A percentile compares a stretch with the other conserved stretches of the same genome.
These are phyloP conservation scores for Neolamprologus sp. DNA, from an alignment of 2,113 vertebrate genomes.

Conservation along the genomic window DNA sequence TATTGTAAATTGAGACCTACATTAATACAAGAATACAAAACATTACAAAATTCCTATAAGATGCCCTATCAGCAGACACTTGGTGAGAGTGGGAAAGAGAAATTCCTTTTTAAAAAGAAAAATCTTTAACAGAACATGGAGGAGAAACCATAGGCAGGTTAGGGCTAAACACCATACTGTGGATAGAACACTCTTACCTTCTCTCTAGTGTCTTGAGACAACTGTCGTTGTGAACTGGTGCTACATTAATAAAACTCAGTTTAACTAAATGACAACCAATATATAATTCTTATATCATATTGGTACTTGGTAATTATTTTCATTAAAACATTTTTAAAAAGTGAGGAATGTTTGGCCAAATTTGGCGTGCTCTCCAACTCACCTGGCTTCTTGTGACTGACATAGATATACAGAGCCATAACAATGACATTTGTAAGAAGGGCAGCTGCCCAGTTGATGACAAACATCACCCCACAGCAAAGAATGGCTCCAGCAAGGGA, in stretches of 20 bases:
- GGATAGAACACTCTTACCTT: background rate
- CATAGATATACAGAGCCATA: conserved; percentile 94
- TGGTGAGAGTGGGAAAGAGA: background rate
- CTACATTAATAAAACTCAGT: background rate
- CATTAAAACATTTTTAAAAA: too few relatives aligned
- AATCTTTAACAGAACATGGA: background rate
- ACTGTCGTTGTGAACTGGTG: background rate
- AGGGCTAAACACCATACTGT: background rate
- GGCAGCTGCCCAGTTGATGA: conserved; percentile 98
- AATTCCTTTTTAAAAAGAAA: background rate
- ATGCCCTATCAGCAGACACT: background rate
- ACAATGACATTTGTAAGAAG: conserved; percentile 93
- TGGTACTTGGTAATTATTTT: background rate
- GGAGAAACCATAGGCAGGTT: background rate
- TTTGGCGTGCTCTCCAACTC: background rate
- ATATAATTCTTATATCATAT: background rate
- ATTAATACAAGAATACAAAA: background rate
- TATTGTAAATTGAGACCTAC: background rate
- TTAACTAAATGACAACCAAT: background rate
- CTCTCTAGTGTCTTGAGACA: background rate
- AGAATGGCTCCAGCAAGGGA: conserved; percentile 88
- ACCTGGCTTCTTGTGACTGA: conserved; percentile 98
- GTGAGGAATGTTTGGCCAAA: background rate
- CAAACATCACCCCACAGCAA: conserved; percentile 97
- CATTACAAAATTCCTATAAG: background rate